Evolutionary conservation across 2,797 vertebrate genomes (phyloP), one percentile per base, ranked within the genome.

Genomic region (Triplophysa bombifrons): DNA sequence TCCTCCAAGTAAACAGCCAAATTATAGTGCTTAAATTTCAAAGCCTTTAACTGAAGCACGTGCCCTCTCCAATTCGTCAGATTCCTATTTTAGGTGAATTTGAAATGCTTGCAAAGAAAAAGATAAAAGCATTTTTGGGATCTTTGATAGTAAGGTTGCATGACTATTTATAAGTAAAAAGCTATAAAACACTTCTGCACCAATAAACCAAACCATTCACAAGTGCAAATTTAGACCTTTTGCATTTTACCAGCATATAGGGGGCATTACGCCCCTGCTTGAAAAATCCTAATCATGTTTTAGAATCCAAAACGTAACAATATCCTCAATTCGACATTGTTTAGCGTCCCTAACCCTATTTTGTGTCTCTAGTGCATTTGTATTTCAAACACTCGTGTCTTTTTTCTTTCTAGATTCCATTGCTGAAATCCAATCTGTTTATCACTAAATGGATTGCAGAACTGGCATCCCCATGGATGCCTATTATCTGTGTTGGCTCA

Each of bases 401-500:
- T 25, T 53, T 68, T 51, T 80, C 66, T 48, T 27, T 61, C 60
- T 82, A 22, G 50, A 65, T 63, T 79, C 78, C 67, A 60, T 50
- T 41, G 41, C 56, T 55, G 69, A 51, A 64, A 44, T 74, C 70
- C 67, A 60, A 81, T 83, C 73, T 66, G 67, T 76, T 81, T 71
- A 25, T 71, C 68, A 73, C 64, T 77, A 77, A 86, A 65, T 44
- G 72, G 76, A 76, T 82, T 77, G 61, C 55, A 56, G 73, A 60
- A 68, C 78, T 82, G 88, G 85, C 86, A 85, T 55, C 77, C 83
- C 77, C 76, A 83, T 78, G 85, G 81, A 83, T 86, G 80, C 84
- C 88, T 82, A 75, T 84, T 80, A 70, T 86, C 78, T 84, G 25
- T 67, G 60, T 72, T 88, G 82, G 83, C 81, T 86, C 67, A 82